These are phyloP conservation scores for Agrypnus murinus DNA, from an alignment of 2,888 invertebrate genomes.

Conservation along the genomic window DNA sequence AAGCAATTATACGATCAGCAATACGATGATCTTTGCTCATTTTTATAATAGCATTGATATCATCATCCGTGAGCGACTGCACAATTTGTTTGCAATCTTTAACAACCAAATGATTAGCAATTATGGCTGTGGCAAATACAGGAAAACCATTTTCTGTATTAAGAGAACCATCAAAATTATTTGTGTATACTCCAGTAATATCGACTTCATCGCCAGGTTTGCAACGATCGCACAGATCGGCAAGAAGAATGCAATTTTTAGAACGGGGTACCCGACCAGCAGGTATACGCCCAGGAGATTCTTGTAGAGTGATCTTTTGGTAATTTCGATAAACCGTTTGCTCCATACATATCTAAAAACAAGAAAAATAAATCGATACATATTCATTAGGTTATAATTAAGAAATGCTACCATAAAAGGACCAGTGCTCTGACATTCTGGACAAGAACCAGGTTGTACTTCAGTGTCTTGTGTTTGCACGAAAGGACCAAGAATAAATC, in stretches of 20 bases:
- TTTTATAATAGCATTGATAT: constrained; percentile 89
- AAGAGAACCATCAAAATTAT: constrained; percentile 97
- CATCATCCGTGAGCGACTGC: constrained; percentile 96
- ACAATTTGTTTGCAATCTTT: constrained; percentile 96
- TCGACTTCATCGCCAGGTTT: constrained; percentile 99
- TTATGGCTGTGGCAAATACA: constrained; percentile 97
- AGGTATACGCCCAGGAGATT: constrained; percentile 97
- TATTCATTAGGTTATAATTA: not conserved
- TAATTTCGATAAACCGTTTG: constrained; percentile 99
- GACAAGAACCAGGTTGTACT: constrained; percentile 96
- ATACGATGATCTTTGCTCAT: constrained; percentile 93
- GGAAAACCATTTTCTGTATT: constrained; percentile 98
- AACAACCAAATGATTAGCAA: constrained; percentile 95
- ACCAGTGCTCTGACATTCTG: constrained; percentile 97
- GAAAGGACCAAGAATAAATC: constrained; percentile 96
- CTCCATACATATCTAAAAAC: constrained; percentile 96
- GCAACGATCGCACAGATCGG: constrained; percentile 96
- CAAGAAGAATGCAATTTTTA: constrained; percentile 95
- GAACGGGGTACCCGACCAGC: constrained; percentile 98
- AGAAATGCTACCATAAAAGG: constrained; percentile 92
- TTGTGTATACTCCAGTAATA: constrained; percentile 95
- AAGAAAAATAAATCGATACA: not conserved
- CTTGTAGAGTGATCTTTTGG: constrained; percentile 97
- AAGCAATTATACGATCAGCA: constrained; percentile 91
- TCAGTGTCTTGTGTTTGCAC: constrained; percentile 95